Conservation (phyloP, 1,140 invertebrate genomes). For the Contarinia nasturtii region DNA sequence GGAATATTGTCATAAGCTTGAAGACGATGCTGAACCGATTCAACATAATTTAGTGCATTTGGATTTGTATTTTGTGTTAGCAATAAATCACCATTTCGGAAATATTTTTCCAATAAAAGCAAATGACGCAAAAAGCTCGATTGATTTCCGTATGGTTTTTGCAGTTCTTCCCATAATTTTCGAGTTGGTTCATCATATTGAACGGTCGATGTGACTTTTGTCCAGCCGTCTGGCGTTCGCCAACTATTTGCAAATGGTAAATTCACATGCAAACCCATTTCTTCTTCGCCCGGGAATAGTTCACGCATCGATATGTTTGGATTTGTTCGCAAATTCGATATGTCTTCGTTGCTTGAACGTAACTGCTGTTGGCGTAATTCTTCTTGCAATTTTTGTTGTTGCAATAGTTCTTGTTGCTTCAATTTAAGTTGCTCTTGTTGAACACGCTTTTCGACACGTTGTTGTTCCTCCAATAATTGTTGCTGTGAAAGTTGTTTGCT, state of each 20-base stretch:
- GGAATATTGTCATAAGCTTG: constrained; percentile 47
- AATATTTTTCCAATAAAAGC: constrained; percentile 63
- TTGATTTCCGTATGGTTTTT: constrained; percentile 67
- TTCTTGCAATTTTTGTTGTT: too few relatives aligned
- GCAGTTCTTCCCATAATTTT: constrained; percentile 55
- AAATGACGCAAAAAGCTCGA: constrained; percentile 64
- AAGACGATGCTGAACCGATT: constrained; percentile 55
- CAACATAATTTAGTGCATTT: constrained; percentile 54
- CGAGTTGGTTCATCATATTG: constrained; percentile 68
- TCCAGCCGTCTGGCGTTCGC: constrained; percentile 56
- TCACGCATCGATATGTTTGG: constrained; percentile 61
- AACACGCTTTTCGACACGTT: too few relatives aligned
- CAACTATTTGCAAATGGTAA: constrained; percentile 18
- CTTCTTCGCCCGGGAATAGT: constrained; percentile 58
- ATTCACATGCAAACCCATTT: constrained; percentile 52
- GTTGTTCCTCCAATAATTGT: too few relatives aligned
- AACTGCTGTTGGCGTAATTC: constrained; percentile 1
- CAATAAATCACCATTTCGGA: constrained; percentile 51
- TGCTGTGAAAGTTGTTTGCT: too few relatives aligned
- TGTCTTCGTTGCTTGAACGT: constrained; percentile 13
- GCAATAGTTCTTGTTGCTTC: too few relatives aligned
- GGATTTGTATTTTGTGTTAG: constrained; percentile 48
- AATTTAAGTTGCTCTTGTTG: too few relatives aligned
- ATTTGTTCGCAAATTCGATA: constrained; percentile 42
- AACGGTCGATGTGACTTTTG: constrained; percentile 53